Conservation (phyloP, 2,888 invertebrate species). For the Ophion obscuratus region DNA sequence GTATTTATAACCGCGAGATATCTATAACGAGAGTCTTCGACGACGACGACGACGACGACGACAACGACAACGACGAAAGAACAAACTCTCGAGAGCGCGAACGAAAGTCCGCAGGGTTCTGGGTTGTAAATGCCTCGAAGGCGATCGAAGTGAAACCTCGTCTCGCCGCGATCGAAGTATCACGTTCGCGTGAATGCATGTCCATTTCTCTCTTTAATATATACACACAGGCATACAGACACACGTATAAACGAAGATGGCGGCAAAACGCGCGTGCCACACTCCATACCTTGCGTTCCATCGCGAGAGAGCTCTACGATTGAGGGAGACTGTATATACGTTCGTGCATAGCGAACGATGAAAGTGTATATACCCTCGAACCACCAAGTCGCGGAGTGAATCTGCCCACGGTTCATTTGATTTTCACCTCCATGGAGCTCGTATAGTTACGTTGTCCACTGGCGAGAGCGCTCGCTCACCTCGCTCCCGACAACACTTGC, state of each 20-base stretch:
- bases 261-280: conserved; percentile 56
- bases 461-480: neutral
- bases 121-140: conserved; percentile 64
- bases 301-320: conserved; percentile 35
- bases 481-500: neutral
- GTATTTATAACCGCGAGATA: conserved; percentile 43
- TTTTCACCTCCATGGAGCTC: neutral
- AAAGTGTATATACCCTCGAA: conserved; percentile 29
- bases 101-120: conserved; percentile 63
- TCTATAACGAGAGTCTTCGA: conserved; percentile 59
- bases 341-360: conserved; percentile 19
- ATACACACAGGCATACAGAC: conserved; percentile 5
- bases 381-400: neutral
- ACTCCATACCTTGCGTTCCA: conserved; percentile 40
- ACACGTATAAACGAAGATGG: conserved; percentile 26
- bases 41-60: conserved; percentile 15
- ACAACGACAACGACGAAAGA: conserved; percentile 37
- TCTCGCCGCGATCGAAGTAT: conserved; percentile 56
- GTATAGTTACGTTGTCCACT: neutral
- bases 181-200: conserved; percentile 53
- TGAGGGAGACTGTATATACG: neutral
- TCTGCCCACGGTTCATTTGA: conserved; percentile 18
- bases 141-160: conserved; percentile 71
- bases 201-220: conserved; percentile 70
- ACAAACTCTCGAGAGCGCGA: conserved; percentile 60